A percentile compares a stretch with the other conserved stretches of the same genome.
phyloP scores from a whole-genome alignment of 1,140 invertebrate genomes.

The Listronotus bonariensis region DNA sequence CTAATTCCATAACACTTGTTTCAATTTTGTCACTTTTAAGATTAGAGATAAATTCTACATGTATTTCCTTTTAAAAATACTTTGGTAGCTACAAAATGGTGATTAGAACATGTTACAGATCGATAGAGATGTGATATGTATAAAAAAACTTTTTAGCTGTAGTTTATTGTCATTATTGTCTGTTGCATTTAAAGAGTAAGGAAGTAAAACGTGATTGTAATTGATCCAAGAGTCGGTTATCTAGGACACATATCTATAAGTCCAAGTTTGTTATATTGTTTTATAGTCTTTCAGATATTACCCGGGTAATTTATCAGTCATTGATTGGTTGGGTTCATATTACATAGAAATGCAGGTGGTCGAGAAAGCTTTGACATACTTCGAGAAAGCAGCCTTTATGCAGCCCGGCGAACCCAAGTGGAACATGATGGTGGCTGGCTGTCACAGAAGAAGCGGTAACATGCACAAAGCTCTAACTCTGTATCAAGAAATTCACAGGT shows the following conservation, averaged over 20 bases:
- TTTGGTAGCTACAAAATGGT: no score
- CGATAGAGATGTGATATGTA: no score
- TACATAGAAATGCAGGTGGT: slow-evolving; percentile 86
- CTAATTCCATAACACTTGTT: no score
- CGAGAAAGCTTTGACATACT: slow-evolving; percentile 88
- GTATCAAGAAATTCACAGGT: slow-evolving; percentile 77
- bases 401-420: slow-evolving; percentile 85
- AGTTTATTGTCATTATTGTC: no score
- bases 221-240: no score
- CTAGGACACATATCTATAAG: not conserved
- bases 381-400: slow-evolving; percentile 85
- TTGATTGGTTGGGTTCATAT: slow-evolving; percentile 91
- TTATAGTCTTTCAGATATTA: slow-evolving; percentile 83
- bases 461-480: slow-evolving; percentile 79
- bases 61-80: no score
- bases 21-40: no score
- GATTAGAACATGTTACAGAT: no score
- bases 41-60: no score
- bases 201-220: no score
- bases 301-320: slow-evolving; percentile 86
- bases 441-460: slow-evolving; percentile 80
- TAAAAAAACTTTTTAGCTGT: no score
- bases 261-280: slow-evolving; percentile 6
- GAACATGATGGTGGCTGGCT: slow-evolving; percentile 83
- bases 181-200: no score